phyloP scores from a whole-genome alignment of 1,140 invertebrate species.

The Drosophila virilis region DNA sequence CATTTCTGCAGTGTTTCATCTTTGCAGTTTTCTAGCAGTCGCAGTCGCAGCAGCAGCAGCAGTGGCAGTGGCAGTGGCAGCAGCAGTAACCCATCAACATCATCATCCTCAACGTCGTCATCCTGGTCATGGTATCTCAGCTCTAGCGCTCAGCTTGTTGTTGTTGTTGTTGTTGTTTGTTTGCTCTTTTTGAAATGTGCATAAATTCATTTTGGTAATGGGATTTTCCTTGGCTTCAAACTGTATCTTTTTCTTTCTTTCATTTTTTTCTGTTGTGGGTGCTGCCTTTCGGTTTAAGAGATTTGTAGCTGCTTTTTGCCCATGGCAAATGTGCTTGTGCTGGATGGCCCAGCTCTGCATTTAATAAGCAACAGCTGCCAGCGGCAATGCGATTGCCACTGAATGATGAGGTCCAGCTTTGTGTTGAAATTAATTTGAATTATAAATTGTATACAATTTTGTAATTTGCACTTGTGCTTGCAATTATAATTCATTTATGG shows the following conservation, averaged over 20 bases:
- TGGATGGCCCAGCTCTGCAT: conserved; percentile 1
- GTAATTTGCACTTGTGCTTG: not conserved
- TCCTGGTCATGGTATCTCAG: conserved; percentile 48
- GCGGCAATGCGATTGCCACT: conserved; percentile 42
- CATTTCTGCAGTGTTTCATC: conserved; percentile 52
- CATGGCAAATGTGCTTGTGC: conserved; percentile 60
- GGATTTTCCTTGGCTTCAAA: conserved; percentile 62
- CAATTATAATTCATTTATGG: conserved; percentile 17
- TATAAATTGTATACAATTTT: conserved; percentile 13
- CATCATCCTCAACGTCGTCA: conserved; percentile 48
- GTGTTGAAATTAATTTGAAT: conserved; percentile 64
- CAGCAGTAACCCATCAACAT: conserved; percentile 31
- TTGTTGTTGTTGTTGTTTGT: conserved; percentile 65
- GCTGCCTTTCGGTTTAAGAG: conserved; percentile 63
- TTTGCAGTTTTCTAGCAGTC: conserved; percentile 36
- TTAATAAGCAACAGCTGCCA: conserved; percentile 47
- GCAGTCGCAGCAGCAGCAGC: conserved; percentile 1
- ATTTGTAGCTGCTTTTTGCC: conserved; percentile 60
- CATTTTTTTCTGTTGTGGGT: conserved; percentile 39
- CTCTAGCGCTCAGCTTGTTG: conserved; percentile 32
- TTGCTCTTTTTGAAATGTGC: conserved; percentile 76
- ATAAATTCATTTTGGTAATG: conserved; percentile 81
- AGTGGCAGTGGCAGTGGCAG: not conserved
- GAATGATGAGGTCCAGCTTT: conserved; percentile 47
- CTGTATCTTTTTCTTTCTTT: conserved; percentile 14